Percentiles rank a stretch among this genome's conserved stretches.
Evolutionary conservation across 64 coral and sea anemone genomes (phyloP).

Genomic region (Cladopsammia gracilis): DNA sequence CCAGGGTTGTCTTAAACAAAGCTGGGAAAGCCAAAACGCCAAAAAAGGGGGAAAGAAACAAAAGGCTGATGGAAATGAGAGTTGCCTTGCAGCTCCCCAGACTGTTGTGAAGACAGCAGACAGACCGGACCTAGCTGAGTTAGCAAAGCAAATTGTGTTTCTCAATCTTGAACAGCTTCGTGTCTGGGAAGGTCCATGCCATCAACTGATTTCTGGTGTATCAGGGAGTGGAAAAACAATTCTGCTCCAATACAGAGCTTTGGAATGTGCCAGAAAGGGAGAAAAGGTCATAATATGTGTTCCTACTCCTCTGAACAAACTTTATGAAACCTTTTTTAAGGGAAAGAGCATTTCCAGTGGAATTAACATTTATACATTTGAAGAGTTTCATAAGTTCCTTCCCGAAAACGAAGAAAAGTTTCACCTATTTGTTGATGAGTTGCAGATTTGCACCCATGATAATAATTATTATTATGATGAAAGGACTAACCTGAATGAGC

Average conservation of each 20-base stretch:
- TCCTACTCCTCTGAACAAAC: background rate
- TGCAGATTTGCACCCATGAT: too few species aligned
- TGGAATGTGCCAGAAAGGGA: background rate
- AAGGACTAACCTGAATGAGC: background rate
- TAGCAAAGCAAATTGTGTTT: background rate
- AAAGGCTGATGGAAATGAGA: background rate
- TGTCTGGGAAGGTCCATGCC: background rate
- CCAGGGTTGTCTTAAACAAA: background rate
- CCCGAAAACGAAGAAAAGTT: background rate
- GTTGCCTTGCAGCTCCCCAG: background rate
- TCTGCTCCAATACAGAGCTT: conserved; percentile 20
- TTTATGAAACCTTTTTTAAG: background rate
- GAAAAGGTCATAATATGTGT: background rate
- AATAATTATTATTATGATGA: too few species aligned
- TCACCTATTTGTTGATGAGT: conserved; percentile 21
- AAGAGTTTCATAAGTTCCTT: background rate
- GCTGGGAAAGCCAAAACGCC: background rate
- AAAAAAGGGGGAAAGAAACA: too few species aligned
- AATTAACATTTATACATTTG: background rate
- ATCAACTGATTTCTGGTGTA: background rate
- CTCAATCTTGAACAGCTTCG: background rate
- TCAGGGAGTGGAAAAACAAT: conserved; percentile 22
- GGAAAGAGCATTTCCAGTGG: background rate
- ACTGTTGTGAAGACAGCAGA: background rate
- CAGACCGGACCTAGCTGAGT: background rate